Evolutionary conservation across 1,140 invertebrate genomes (phyloP), one percentile per base, ranked within the genome.

Genomic region (Cecropterus lyciades): DNA sequence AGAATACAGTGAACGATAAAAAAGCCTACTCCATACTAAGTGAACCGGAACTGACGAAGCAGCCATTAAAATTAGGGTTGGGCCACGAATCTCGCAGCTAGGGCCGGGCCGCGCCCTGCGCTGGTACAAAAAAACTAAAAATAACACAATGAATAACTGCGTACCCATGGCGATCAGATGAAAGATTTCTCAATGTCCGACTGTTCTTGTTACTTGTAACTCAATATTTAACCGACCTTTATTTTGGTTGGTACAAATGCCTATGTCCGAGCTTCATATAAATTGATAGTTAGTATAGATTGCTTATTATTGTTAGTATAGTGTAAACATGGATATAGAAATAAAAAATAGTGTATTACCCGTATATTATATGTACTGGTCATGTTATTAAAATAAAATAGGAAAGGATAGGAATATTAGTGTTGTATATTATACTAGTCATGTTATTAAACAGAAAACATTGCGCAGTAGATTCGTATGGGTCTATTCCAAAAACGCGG

Each of bases 51-150:
- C 79, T 91, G 78, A 78, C 79, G 75, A 69, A 86, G 89, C 85
- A 85, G 86, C 87, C 87, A 92, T 89, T 89, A 90, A 90, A 90
- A 90, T 92, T 91, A 91, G 89, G 89, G 89, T 88, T 92, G 87
- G 87, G 89, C 84, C 78, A 85, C 80, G 72, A 80, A 83, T 77
- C 79, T 69, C 75, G 75, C 72, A 79, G 73, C 80, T 89, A 90
- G 87, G 85, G 89, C 73, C 74, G 85, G 84, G 85, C 80, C 79
- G 73, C 63, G 71, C 63, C 72, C 71, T 85, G 87, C 83, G 82
- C 85, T 30, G 69, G 69, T 69, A 67, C 60, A 64, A 65, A 80
- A 76, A 74, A 77, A 82, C 72, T 72, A 65, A 65, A 77, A 76
- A 80, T 82, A 73, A 85, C 66, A 84, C 84, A 89, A 85, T 80